Evolutionary conservation across 1,140 invertebrate genomes (phyloP), one percentile per base, ranked within the genome.

Genomic region (Trinorchestia longiramus): DNA sequence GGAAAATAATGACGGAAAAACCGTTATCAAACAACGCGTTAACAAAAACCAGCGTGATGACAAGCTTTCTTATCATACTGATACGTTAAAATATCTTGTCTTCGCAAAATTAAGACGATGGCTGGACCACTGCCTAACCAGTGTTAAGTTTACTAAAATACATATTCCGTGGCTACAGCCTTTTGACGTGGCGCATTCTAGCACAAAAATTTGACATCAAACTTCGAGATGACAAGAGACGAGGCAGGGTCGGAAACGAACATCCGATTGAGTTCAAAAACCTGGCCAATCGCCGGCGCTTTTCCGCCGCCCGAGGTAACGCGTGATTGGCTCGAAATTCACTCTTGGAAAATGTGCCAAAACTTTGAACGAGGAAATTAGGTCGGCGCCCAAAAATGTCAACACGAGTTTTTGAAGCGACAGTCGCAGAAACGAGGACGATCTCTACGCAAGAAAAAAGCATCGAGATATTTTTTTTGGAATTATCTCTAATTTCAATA

Each of bases 321-420:
- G 92, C 92, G 92, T 94, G 92, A 94, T 94, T 94, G 92, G 92
- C 92, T 94, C 43, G 92, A 94, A 94, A 94, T 94, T 94, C 92
- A 94, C 92, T 94, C 92, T 45, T 94, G 92, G 43, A 94, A 94
- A 94, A 94, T 94, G 92, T 94, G 92, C 44, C 92, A 94, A 94
- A 94, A 94, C 92, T 94, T 94, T 94, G 92, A 40, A 47, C 44
- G 44, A 94, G 92, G 92, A 94, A 94, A 94, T 94, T 94, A 94
- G 92, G 92, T 94, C 92, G 43, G 92, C 92, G 43, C 43, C 44
- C 43, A 94, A 94, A 94, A 94, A 45, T 94, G 92, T 94, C 92
- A 94, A 94, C 92, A 94, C 43, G 92, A 94, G 44, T 94, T 94
- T 94, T 94, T 43, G 11, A 40, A 44, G 92, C 44, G 92, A 47